Base-by-base conservation (phyloP, 2,888 invertebrate genomes). In the Latrodectus elegans region DNA sequence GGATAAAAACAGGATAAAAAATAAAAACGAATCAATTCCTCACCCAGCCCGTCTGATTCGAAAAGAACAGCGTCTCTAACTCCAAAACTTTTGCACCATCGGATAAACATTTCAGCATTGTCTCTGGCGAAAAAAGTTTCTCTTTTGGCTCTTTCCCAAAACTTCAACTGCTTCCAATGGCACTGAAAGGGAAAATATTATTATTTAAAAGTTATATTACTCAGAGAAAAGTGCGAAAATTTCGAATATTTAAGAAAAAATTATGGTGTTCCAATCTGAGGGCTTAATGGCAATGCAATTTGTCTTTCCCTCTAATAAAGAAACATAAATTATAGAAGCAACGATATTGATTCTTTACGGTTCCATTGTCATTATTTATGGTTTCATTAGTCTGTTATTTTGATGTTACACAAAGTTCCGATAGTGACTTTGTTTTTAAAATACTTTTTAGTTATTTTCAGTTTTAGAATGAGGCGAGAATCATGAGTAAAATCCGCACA, bases 1-100 rank as follows among this genome's bases (percentile, higher is more conserved):
- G 38, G 17, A 53, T 51, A 1, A 1, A 60, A 67, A 65, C 0
- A 15, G 15, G n/a, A 53, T 49, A 80, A 22, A 70, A 22, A 82
- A 17, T 17, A 26, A 74, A 15, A 22, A 3, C 17, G 17, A 80
- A 85, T 65, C 9, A 72, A 71, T 75, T 68, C 38, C 92, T 92
- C 92, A 96, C 96, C 96, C 90, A 97, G 94, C 92, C 96, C 96
- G 92, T 97, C 97, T 91, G 96, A 96, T 93, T 97, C 97, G 92
- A 97, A 97, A 73, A 97, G 94, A 84, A 96, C 94, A 92, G 96
- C 97, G 92, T 96, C 95, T 91, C 96, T 96, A 68, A 97, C 96
- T 75, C 96, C 96, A 79, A 96, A 94, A 77, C 95, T 95, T 86
- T 96, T 94, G 92, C 96, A 96, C 94, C 97, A 97, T 89, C 95